Conservation (phyloP, 2,113 vertebrate species). For the Apeltes quadracus region DNA sequence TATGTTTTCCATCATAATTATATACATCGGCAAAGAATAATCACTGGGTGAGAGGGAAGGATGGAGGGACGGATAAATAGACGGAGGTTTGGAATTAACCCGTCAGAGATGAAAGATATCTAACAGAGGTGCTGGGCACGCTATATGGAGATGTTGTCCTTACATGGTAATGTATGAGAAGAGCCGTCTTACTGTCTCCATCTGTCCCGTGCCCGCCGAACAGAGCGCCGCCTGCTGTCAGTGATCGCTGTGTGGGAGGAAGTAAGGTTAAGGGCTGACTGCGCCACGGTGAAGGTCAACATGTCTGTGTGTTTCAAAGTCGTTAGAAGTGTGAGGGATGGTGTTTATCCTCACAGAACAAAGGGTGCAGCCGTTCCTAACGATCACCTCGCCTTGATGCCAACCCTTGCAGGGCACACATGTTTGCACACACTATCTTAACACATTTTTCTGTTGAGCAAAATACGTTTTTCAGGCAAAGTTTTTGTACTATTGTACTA, state of each 20-base stretch:
- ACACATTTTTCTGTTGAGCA: background rate
- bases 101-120: background rate
- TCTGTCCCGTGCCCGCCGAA: background rate
- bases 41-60: background rate
- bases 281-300: slow-evolving; percentile 2
- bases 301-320: slow-evolving; percentile 8
- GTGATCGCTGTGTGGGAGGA: background rate
- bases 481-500: no score
- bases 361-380: slow-evolving; percentile 3
- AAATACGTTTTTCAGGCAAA: background rate
- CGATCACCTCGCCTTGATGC: slow-evolving; percentile 9
- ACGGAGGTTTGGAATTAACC: slow-evolving; percentile 12
- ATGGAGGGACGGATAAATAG: background rate
- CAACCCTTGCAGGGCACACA: background rate
- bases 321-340: background rate
- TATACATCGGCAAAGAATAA: background rate
- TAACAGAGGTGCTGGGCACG: slow-evolving; percentile 20
- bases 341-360: slow-evolving; percentile 21
- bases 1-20: background rate
- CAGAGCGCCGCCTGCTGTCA: background rate
- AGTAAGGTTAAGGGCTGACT: background rate
- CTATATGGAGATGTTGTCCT: slow-evolving; percentile 12
- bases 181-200: slow-evolving; percentile 15
- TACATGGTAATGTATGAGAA: slow-evolving; percentile 40
- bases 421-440: background rate